These are phyloP conservation scores for Cylloceria caligata DNA, from an alignment of 2,888 invertebrate genomes.

Conservation along the genomic window DNA sequence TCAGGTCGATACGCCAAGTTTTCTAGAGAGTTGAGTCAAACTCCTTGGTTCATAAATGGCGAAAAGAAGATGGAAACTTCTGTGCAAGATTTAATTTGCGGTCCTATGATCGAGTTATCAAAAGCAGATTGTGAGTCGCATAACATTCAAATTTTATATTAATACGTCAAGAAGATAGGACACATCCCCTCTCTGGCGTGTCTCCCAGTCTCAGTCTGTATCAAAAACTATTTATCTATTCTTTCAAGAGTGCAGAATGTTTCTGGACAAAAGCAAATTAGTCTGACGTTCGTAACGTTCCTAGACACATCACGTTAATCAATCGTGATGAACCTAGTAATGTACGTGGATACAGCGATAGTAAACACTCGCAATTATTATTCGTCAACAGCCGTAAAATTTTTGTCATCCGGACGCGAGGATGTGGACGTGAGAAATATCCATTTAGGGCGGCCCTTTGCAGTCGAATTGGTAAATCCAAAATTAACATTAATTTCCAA, in stretches of 20 bases:
- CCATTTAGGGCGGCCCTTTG: conserved; percentile 96
- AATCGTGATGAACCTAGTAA: no score
- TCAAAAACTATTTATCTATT: no score
- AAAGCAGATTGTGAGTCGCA: conserved; percentile 85
- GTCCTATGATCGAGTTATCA: conserved; percentile 87
- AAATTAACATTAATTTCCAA: conserved; percentile 85
- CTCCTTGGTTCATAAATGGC: conserved; percentile 96
- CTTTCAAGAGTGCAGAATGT: no score
- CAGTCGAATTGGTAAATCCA: conserved; percentile 92
- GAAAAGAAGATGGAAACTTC: conserved; percentile 93
- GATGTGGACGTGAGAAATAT: conserved; percentile 98
- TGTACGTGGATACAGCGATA: no score
- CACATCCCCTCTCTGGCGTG: no score
- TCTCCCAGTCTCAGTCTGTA: no score
- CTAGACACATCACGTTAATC: no score
- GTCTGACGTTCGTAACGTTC: no score
- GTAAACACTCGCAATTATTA: conserved; percentile 8
- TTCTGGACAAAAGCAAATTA: no score
- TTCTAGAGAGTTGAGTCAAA: conserved; percentile 94
- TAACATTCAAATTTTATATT: background rate
- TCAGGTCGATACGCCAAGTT: conserved; percentile 93
- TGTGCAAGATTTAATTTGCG: conserved; percentile 95
- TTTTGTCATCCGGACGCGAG: conserved; percentile 97
- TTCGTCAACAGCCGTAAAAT: conserved; percentile 87
- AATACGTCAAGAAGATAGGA: background rate